phyloP scores from a whole-genome alignment of 2,113 vertebrate species.

The Erythrocebus patas region DNA sequence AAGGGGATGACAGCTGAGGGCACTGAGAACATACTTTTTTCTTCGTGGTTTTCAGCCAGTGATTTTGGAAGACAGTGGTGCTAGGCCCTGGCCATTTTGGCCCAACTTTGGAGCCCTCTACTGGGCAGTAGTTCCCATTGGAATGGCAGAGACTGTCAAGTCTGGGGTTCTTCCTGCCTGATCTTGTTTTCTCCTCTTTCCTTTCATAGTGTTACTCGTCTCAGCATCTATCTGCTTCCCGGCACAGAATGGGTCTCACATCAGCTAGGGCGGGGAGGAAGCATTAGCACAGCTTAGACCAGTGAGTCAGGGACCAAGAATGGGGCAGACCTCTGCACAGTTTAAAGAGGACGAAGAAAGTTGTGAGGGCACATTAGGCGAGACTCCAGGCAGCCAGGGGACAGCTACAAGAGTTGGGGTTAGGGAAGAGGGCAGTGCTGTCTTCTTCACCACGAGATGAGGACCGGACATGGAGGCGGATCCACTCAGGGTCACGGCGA shows the following conservation, averaged over 20 bases:
- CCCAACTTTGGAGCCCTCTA: not conserved
- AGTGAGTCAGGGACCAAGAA: not conserved
- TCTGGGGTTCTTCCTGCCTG: not conserved
- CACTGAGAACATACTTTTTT: not conserved
- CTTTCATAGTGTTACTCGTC: not conserved
- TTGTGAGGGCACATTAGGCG: not conserved
- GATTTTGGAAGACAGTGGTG: not conserved
- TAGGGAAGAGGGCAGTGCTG: not conserved
- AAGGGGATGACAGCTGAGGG: not conserved
- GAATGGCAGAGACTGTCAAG: not conserved
- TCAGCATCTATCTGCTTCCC: not conserved
- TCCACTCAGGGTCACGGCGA: not conserved
- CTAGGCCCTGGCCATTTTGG: not conserved
- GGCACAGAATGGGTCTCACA: not conserved
- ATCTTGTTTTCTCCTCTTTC: not conserved
- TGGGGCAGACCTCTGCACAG: not conserved
- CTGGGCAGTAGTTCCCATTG: not conserved
- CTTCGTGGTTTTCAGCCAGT: not conserved
- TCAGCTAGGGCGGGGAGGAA: not conserved
- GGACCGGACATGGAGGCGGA: not conserved
- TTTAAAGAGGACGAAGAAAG: not conserved
- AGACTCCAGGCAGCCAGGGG: not conserved
- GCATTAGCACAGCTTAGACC: not conserved
- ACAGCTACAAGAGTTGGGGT: not conserved
- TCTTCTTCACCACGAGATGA: not conserved